phyloP scores from a whole-genome alignment of 37 sponge, comb jelly and placozoan species.

The Ephydatia muelleri region DNA sequence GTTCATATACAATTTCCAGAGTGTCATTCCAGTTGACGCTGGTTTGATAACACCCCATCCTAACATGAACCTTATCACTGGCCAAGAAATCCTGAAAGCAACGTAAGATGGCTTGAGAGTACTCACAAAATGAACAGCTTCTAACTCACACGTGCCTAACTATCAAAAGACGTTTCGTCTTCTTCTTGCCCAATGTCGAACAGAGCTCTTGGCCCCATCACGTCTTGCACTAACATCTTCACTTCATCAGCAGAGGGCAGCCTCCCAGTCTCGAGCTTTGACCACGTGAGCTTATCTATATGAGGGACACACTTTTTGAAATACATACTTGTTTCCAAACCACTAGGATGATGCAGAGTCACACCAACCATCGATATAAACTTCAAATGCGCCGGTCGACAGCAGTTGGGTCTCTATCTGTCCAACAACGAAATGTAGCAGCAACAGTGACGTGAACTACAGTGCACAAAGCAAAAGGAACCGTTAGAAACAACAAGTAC shows the following conservation, averaged over 20 bases:
- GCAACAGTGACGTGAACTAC: conserved; percentile 70
- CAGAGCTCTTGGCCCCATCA: not conserved
- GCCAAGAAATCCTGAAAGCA: not conserved
- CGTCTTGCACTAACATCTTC: conserved; percentile 30
- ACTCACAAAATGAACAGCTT: not conserved
- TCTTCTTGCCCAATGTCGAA: not conserved
- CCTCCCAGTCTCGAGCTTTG: conserved; percentile 80
- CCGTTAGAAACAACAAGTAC: not conserved
- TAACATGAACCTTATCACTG: not conserved
- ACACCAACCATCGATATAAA: conserved; percentile 78
- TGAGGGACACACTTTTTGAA: not conserved
- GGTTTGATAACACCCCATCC: not conserved
- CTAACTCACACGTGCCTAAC: not conserved
- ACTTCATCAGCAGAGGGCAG: conserved; percentile 76
- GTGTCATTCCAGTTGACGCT: not conserved
- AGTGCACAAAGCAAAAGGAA: not conserved
- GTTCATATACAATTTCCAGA: not conserved
- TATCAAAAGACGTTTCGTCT: not conserved
- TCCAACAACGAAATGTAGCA: conserved; percentile 69
- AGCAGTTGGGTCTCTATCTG: conserved; percentile 81
- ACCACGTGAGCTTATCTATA: conserved; percentile 72
- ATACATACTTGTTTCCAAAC: not conserved
- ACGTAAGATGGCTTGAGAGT: no score
- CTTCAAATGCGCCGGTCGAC: conserved; percentile 93
- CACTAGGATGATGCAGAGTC: not conserved